A percentile compares a stretch with the other conserved stretches of the same genome.
These are phyloP conservation scores for Leptinotarsa lineolata DNA, from an alignment of 1,140 invertebrate genomes.

Conservation along the genomic window DNA sequence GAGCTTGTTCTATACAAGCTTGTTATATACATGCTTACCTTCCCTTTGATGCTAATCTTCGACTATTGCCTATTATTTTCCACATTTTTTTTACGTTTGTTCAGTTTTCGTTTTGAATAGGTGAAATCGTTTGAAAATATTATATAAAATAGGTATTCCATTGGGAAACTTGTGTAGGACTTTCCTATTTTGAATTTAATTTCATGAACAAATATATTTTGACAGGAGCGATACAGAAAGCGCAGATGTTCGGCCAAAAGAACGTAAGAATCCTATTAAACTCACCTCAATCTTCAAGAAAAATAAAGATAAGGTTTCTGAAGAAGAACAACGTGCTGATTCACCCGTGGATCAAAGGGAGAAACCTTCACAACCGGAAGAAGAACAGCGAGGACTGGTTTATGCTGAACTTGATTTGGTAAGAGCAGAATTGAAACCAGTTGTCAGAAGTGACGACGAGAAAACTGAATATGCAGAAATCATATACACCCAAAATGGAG, in stretches of 20 bases:
- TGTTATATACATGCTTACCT: too few species aligned
- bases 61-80: too few species aligned
- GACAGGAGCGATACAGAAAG: constrained; percentile 61
- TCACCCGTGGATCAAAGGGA: constrained; percentile 44
- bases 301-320: constrained; percentile 42
- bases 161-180: too few species aligned
- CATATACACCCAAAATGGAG: constrained; percentile 54
- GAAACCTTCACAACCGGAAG: constrained; percentile 18
- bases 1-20: too few species aligned
- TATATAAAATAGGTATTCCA: too few species aligned
- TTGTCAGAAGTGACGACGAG: constrained; percentile 57
- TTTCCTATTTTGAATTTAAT: neutral
- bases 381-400: constrained; percentile 54
- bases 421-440: constrained; percentile 47
- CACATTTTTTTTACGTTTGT: too few species aligned
- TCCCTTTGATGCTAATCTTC: too few species aligned
- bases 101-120: too few species aligned
- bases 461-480: constrained; percentile 69
- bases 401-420: constrained; percentile 65
- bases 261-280: constrained; percentile 41
- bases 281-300: constrained; percentile 48
- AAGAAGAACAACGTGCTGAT: constrained; percentile 26
- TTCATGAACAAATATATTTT: constrained; percentile 4
- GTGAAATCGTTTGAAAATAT: too few species aligned
- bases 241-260: constrained; percentile 55